Conservation (phyloP, 2,113 vertebrate species). For the Prionailurus bengalensis region DNA sequence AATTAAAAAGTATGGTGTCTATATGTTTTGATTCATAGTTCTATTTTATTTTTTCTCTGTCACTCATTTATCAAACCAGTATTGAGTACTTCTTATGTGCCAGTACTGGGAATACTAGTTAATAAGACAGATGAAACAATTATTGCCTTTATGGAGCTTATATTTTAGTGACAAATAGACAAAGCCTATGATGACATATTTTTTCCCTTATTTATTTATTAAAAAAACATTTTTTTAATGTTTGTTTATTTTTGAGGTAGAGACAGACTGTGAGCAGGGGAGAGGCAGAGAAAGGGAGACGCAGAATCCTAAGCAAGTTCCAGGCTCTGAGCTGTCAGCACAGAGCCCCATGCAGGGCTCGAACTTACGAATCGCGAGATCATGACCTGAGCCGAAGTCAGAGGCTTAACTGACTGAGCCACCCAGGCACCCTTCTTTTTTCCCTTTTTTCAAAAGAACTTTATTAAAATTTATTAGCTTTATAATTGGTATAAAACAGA, state of each 20-base stretch:
- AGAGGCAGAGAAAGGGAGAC: too few species aligned
- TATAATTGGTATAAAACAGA: background rate
- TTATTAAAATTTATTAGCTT: background rate
- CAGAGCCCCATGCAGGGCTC: too few species aligned
- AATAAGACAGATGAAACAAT: conserved; percentile 4
- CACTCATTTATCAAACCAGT: background rate
- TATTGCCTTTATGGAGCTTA: background rate
- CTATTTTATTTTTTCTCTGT: background rate
- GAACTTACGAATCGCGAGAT: too few species aligned
- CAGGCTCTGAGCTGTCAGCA: too few species aligned
- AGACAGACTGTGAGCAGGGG: too few species aligned
- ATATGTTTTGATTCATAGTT: background rate
- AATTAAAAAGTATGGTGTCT: background rate
- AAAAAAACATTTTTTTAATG: too few species aligned
- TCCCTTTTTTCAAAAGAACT: background rate
- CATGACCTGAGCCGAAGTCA: too few species aligned
- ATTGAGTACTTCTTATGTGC: background rate
- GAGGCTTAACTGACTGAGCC: too few species aligned
- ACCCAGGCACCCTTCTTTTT: background rate
- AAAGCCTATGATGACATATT: background rate
- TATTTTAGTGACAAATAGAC: background rate
- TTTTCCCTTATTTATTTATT: background rate
- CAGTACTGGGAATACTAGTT: background rate
- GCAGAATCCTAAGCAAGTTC: too few species aligned
- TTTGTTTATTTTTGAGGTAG: too few species aligned